Base-by-base conservation (phyloP, 2,888 invertebrate species). In the Julus scanicus region DNA sequence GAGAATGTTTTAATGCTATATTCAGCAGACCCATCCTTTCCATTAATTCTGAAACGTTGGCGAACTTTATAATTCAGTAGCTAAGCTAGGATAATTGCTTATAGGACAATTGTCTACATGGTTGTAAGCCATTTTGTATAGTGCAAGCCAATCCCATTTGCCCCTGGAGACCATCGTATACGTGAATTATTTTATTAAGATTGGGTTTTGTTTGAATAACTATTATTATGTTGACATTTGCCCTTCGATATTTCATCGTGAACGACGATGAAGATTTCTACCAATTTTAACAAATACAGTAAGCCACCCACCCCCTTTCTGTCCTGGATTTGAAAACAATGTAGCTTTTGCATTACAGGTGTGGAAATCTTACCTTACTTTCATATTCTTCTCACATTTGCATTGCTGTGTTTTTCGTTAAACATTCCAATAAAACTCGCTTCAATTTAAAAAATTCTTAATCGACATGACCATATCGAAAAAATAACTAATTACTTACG, bases 171-270 rank as follows among this genome's bases (percentile, higher is more conserved):
- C 11, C 29, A 80, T 3, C 29, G 29, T 80, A 29, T 37, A 80
- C 80, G 80, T 80, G 80, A 29, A 80, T 80, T 80, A 80, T 80
- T 80, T 29, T 80, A 80, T 80, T 80, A 37, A 80, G 80, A 80
- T 80, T 80, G 9, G 11, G 20, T 80, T 71, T 71, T 71, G 29
- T 71, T 63, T n/a, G 71, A 80, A 80, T 37, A 71, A 29, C 17
- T 29, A 9, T 71, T 71, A 29, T 71, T 29, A 20, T 71, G 13
- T 13, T 80, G 80, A 80, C 37, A 80, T 80, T 80, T 80, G 80
- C 11, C 80, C 37, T 37, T 37, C 80, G 2, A 71, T 13, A 37
- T 37, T 80, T 80, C 37, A 13, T 37, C 29, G 20, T 13, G 13
- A 80, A 11, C 37, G 8, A 29, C 80, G 11, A 80, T 80, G 37